A percentile compares a stretch with the other conserved stretches of the same genome.
Conservation (phyloP, 2,888 invertebrate species). For the Tipula vernalis region DNA sequence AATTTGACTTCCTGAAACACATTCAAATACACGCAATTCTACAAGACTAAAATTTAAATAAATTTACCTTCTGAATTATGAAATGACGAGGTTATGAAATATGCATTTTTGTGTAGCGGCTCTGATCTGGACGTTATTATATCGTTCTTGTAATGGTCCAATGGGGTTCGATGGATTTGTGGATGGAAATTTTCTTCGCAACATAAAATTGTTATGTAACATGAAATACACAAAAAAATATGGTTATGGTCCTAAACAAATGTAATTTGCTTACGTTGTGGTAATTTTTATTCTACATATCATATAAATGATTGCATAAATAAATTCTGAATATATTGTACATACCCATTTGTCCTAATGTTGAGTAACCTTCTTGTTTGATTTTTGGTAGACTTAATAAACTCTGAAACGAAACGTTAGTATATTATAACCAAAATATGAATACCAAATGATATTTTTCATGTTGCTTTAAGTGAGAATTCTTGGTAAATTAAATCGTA, state of each 20-base stretch:
- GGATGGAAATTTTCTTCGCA: constrained; percentile 6
- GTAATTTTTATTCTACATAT: background rate
- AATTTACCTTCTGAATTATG: constrained; percentile 9
- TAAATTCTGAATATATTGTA: background rate
- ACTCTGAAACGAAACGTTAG: constrained; percentile 10
- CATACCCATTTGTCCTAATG: constrained; percentile 15
- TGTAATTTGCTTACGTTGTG: background rate
- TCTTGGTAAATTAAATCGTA: no score
- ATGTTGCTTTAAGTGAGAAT: no score
- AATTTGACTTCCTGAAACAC: background rate
- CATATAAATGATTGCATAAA: background rate
- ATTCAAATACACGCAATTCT: background rate
- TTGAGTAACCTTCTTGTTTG: constrained; percentile 15
- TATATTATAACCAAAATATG: no score
- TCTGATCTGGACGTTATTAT: background rate
- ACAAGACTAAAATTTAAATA: background rate
- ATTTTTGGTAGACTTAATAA: constrained; percentile 15
- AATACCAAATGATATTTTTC: no score
- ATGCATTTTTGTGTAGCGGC: background rate
- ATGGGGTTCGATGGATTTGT: background rate
- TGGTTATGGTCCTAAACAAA: background rate
- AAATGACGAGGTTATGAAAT: background rate
- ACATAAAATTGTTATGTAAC: background rate
- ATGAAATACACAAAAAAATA: background rate
- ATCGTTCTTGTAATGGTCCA: constrained; percentile 6